Conservation (phyloP, 2,888 invertebrate species). For the Thumatha senex region DNA sequence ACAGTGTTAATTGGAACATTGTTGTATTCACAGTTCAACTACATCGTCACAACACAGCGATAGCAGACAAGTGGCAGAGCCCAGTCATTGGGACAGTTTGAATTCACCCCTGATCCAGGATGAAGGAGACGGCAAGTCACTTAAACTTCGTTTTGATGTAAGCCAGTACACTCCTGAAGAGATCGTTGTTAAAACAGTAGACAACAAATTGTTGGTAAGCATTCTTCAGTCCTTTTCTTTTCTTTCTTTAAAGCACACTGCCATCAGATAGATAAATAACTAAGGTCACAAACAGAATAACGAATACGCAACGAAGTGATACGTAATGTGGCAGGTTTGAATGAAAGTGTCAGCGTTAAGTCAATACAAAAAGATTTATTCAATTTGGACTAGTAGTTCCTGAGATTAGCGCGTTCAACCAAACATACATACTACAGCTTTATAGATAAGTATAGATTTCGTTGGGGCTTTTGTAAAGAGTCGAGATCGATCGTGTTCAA, state of each 20-base stretch:
- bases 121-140: slow-evolving; percentile 95
- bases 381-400: too few species aligned
- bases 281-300: too few species aligned
- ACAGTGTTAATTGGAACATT: slow-evolving; percentile 23
- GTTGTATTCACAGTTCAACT: slow-evolving; percentile 81
- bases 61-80: slow-evolving; percentile 83
- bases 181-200: slow-evolving; percentile 98
- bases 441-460: too few species aligned
- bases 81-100: slow-evolving; percentile 91
- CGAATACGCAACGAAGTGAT: too few species aligned
- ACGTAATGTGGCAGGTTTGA: too few species aligned
- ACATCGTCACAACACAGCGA: slow-evolving; percentile 86
- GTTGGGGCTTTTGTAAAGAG: slow-evolving; percentile 8
- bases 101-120: slow-evolving; percentile 97
- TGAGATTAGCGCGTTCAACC: too few species aligned
- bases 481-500: too few species aligned
- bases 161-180: slow-evolving; percentile 98
- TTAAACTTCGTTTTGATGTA: slow-evolving; percentile 98
- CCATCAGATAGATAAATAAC: too few species aligned
- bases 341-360: too few species aligned
- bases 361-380: too few species aligned
- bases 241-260: background rate
- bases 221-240: background rate
- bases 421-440: too few species aligned
- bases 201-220: slow-evolving; percentile 97